These are phyloP conservation scores for Caenorhabditis inopinata DNA, from an alignment of 1,140 invertebrate genomes.

Conservation along the genomic window DNA sequence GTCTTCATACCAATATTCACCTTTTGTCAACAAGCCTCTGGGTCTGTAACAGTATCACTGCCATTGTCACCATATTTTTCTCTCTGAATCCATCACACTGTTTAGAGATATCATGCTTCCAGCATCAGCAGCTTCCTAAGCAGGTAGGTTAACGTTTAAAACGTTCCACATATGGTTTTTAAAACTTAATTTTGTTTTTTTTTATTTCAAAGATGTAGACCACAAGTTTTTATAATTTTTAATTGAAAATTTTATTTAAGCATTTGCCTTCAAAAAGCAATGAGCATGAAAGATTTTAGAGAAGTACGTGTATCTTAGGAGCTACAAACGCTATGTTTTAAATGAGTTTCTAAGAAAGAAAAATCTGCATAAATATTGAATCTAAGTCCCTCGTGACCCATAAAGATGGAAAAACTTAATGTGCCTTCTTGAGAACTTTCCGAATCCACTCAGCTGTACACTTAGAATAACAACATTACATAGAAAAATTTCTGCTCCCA, in stretches of 20 bases:
- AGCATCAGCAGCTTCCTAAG: conserved; percentile 14
- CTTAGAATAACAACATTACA: conserved; percentile 12
- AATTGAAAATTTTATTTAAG: too few relatives aligned
- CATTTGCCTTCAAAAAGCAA: too few relatives aligned
- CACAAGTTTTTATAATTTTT: too few relatives aligned
- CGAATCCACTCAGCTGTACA: conserved; percentile 14
- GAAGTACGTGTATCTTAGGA: conserved; percentile 5
- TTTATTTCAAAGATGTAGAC: too few relatives aligned
- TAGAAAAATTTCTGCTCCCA: neutral
- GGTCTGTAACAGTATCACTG: conserved; percentile 21
- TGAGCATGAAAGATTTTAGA: neutral
- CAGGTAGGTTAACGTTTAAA: neutral
- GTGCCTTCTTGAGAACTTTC: conserved; percentile 13
- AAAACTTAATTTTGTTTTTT: too few relatives aligned
- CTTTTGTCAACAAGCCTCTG: neutral
- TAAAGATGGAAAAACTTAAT: conserved; percentile 2
- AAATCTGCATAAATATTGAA: neutral
- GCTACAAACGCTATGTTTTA: too few relatives aligned
- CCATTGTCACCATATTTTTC: conserved; percentile 24
- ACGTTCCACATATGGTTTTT: neutral
- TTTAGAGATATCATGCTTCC: neutral
- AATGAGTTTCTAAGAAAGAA: too few relatives aligned
- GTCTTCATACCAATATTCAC: conserved; percentile 9
- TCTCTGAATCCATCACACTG: conserved; percentile 8
- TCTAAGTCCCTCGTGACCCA: neutral